These are phyloP conservation scores for Choreutis nemorana DNA, from an alignment of 2,888 invertebrate species.

Conservation along the genomic window DNA sequence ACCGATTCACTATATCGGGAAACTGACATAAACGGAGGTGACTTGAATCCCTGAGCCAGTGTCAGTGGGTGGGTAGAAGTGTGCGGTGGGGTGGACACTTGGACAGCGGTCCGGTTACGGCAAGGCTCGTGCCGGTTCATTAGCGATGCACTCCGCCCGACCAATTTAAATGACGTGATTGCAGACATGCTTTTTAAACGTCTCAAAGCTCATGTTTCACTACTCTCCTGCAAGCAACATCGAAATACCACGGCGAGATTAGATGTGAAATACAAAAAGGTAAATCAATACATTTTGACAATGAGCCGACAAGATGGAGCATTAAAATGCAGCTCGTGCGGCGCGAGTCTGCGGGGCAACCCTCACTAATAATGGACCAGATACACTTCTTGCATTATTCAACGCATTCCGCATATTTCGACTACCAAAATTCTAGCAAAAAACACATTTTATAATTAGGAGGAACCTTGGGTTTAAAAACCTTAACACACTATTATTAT, in stretches of 20 bases:
- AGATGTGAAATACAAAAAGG: conserved; percentile 31
- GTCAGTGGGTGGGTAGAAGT: no score
- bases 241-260: conserved; percentile 29
- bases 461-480: no score
- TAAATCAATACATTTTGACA: conserved; percentile 33
- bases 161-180: conserved; percentile 6
- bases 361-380: conserved; percentile 46
- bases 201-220: no score
- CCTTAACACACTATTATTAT: no score
- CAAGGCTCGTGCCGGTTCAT: conserved; percentile 44
- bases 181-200: no score
- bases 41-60: no score
- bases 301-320: conserved; percentile 27
- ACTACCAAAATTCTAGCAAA: no score
- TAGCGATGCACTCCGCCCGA: conserved; percentile 29
- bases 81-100: no score
- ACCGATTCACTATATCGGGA: no score
- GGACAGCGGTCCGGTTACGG: conserved; percentile 39
- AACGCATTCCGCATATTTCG: conserved; percentile 35
- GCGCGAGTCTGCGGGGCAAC: conserved; percentile 28
- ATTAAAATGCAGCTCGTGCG: conserved; percentile 63
- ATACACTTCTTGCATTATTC: conserved; percentile 49
- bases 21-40: not conserved
- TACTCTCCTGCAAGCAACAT: conserved; percentile 21
- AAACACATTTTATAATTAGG: no score